These are phyloP conservation scores for pig (Sus scrofa) DNA, from an alignment of 2,113 vertebrate genomes.

Conservation along the genomic window T2T-Sscrofa CM000812.6:213493501-213494000, in stretches of 20 bases:
- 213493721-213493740: background rate
- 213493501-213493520: background rate
- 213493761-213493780: background rate
- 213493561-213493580: background rate
- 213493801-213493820: background rate
- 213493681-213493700: constrained; percentile 1
- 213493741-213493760: background rate
- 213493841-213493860: background rate
- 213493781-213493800: background rate
- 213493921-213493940: background rate
- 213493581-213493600: background rate
- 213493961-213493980: background rate
- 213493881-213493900: background rate
- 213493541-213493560: background rate
- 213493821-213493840: background rate
- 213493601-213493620: background rate
- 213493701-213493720: background rate
- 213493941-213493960: background rate
- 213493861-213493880: background rate
- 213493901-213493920: background rate
- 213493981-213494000: background rate
- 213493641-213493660: background rate
- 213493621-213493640: background rate
- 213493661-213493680: background rate
- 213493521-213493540: background rate